Percentiles rank a stretch among this genome's conserved stretches.
These are phyloP conservation scores for Sturnus vulgaris DNA, from an alignment of 2,113 vertebrate genomes.

Conservation along the genomic window DNA sequence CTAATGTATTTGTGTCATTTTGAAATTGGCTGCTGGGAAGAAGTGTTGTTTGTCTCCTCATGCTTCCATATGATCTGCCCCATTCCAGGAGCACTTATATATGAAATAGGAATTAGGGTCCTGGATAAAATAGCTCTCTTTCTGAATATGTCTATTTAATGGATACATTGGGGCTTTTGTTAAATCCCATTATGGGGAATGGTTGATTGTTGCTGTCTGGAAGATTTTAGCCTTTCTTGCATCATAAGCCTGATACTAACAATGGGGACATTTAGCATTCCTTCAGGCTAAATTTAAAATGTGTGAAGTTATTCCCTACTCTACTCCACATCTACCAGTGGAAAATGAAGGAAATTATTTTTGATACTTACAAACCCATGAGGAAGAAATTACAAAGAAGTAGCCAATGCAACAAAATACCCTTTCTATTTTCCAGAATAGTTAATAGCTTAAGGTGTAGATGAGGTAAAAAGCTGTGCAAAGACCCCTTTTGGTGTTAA, in stretches of 20 bases:
- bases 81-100: background rate
- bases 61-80: background rate
- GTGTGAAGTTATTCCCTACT: background rate
- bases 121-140: background rate
- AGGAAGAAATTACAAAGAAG: background rate
- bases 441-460: background rate
- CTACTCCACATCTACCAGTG: background rate
- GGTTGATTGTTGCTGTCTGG: background rate
- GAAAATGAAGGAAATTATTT: background rate
- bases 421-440: background rate
- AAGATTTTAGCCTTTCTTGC: background rate
- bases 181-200: background rate
- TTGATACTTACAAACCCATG: background rate
- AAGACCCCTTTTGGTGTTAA: background rate
- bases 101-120: background rate
- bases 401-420: background rate
- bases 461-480: background rate
- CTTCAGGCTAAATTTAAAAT: background rate
- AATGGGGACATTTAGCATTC: fast-evolving
- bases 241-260: background rate
- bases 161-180: background rate
- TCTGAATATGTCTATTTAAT: background rate
- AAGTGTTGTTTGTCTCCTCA: background rate
- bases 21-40: background rate
- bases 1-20: background rate